Evolutionary conservation across 2,113 vertebrate genomes (phyloP).

Genomic region (Copsychus sechellarum): DNA sequence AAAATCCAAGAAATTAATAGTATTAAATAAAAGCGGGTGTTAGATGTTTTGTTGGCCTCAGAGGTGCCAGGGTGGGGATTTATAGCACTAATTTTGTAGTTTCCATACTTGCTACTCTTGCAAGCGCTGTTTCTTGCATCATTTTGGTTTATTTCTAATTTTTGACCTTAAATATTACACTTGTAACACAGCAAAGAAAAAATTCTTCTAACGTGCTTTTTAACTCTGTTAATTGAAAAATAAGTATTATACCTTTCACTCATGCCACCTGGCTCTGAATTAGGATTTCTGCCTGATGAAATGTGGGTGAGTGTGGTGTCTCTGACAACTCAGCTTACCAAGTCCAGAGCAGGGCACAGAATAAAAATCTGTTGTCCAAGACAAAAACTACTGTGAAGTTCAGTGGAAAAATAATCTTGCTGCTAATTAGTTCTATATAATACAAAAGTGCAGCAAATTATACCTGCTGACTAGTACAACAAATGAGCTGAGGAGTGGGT

Average conservation of each 20-base stretch:
- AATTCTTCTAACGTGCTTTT: background rate
- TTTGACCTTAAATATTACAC: background rate
- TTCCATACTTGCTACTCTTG: background rate
- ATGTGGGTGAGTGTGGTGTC: background rate
- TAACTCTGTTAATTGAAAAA: background rate
- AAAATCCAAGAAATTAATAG: background rate
- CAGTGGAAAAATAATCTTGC: background rate
- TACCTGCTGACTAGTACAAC: background rate
- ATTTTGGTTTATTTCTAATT: background rate
- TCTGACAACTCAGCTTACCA: background rate
- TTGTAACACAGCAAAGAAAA: background rate
- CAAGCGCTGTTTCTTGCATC: background rate
- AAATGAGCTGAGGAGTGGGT: background rate
- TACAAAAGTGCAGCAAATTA: background rate
- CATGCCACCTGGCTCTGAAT: background rate
- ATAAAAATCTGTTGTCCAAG: background rate
- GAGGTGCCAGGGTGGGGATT: background rate
- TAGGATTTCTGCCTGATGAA: background rate
- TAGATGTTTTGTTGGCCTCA: background rate
- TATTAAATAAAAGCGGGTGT: background rate
- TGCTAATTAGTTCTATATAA: background rate
- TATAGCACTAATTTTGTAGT: background rate
- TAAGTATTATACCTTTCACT: background rate
- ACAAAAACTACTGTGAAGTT: background rate
- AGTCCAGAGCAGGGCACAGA: background rate